Evolutionary conservation across 2,113 vertebrate genomes (phyloP), one percentile per base, ranked within the genome.

Genomic region (Cephalopholis sonnerati): DNA sequence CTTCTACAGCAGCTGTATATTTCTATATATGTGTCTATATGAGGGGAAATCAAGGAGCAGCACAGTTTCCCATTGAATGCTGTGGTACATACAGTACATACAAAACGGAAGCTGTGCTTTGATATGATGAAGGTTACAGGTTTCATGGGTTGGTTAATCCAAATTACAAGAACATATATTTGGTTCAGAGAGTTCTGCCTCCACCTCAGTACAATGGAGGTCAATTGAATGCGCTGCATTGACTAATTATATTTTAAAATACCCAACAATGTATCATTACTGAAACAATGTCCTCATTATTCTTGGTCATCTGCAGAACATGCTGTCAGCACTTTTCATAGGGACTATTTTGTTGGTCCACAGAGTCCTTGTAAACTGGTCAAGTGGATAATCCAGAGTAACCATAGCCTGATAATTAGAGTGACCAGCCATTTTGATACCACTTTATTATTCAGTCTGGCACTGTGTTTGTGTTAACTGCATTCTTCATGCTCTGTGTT

Each of bases 21-120:
- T 41, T 76, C 36, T 55, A 62, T 70, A 57, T 58, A 13, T 46
- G 5, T 27, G 53, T 74, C 20, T 51, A 17, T 24, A 36, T 82
- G 5, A 22, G 12, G 17, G 24, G 25, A 65, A 63, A 29, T 82
- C 4, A 22, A 77, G 16, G 10, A 65, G 64, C 4, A 0, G 11
- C 66, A 65, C 22, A 15, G 16, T 63, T 75, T 74, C 64, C n/a
- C 1, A 7, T 7, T 27, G 48, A 7, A 22, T 16, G 74, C 16
- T 18, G 2, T 50, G 41, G 32, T 54, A 25, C 24, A 44, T 4
- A 51, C 29, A 32, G 22, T 11, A 54, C 24, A 54, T 2, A 25
- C 41, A 44, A 15, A 44, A 4, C 17, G 20, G 32, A 51, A 27
- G 17, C 17, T 22, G 62, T 22, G 24, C 22, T 76, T 20, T 55